Evolutionary conservation across 2,888 invertebrate genomes (phyloP), one percentile per base, ranked within the genome.

Genomic region (Drosophila lutescens): DNA sequence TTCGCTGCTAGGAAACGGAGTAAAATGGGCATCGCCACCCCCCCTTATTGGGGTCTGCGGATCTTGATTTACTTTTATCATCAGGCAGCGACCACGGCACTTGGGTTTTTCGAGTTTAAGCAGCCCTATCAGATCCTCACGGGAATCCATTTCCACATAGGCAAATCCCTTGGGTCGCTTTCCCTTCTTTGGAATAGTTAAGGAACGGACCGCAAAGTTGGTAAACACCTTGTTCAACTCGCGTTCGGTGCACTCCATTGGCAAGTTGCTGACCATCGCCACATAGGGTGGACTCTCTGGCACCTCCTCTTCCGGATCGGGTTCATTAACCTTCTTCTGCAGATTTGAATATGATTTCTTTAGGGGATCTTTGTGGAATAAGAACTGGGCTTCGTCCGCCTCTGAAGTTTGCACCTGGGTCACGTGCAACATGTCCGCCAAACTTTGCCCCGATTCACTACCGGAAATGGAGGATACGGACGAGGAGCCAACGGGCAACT

Each of bases 221-320:
- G n/a, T 9, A 10, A 76, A 62, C 12, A 76, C 43, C 15, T 23
- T 23, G 0, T 23, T 15, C 9, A 75, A 43, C 44, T 75, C 75
- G 23, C 38, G 8, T 12, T 66, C 75, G 7, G 46, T 51, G 17
- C 58, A 61, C 58, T 75, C 72, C 47, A 66, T 58, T 6, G 75
- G 75, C 47, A 75, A 47, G 20, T 75, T 75, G 26, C 66, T 71
- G 2, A 76, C 58, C 51, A 58, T 26, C 2, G 76, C 75, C 55
- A 65, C 58, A 53, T 26, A 75, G 0, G 75, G 71, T n/a, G 76
- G 51, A 0, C 34, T 9, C 1, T 0, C 34, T 0, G 71, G 47
- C 4, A 57, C 67, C 10, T 26, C 26, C 7, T 40, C 20, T 17
- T 46, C 50, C 20, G 17, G 13, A 20, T 17, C 32, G 0, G 15